Percentiles rank a stretch among this genome's conserved stretches.
Evolutionary conservation across 2,888 invertebrate species (phyloP).

Genomic region (Isoperla grammatica): DNA sequence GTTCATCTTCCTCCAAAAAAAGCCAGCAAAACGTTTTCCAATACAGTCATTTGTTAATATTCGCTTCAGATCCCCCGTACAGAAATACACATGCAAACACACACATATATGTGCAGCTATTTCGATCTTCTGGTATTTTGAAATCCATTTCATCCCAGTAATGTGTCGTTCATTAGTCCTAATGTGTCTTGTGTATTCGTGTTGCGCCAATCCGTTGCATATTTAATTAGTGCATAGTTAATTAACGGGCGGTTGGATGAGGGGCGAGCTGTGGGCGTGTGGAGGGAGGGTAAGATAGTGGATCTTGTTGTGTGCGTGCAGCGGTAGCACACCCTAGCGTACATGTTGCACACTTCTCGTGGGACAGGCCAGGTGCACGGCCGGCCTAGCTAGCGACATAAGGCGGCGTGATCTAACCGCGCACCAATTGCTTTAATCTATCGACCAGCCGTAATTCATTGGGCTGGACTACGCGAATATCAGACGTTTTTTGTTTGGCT

Average conservation of each 20-base stretch:
- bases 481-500: no score
- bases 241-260: background rate
- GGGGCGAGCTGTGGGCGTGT: background rate
- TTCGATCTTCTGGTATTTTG: slow-evolving; percentile 8
- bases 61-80: no score
- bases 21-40: no score
- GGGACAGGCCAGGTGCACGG: no score
- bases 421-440: background rate
- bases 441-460: no score
- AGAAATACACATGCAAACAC: no score
- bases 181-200: slow-evolving; percentile 14
- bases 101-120: no score
- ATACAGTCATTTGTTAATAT: no score
- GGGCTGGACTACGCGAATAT: no score
- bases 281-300: slow-evolving; percentile 9
- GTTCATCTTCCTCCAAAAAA: no score
- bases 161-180: slow-evolving; percentile 23
- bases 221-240: slow-evolving; percentile 21
- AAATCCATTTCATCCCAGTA: slow-evolving; percentile 23
- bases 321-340: background rate
- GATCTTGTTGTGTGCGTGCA: background rate
- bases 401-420: no score
- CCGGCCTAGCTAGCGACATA: no score
- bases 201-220: slow-evolving; percentile 17
- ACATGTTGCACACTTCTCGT: slow-evolving; percentile 5